Evolutionary conservation across 1,140 invertebrate genomes (phyloP).

Genomic region (Meteorus sp.): DNA sequence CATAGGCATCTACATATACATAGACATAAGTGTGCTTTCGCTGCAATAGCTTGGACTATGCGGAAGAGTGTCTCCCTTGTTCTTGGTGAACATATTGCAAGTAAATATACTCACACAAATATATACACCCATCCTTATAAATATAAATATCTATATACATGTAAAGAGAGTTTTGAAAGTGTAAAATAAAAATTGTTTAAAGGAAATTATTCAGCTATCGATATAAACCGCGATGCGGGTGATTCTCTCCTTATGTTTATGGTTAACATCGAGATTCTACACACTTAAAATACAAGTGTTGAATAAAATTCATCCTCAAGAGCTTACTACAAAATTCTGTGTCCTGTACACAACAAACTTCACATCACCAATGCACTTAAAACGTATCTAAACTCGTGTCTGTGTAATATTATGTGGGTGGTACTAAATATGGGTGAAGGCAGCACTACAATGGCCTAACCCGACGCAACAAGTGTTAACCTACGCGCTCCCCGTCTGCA

Average conservation of each 20-base stretch:
- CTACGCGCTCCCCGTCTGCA: too few relatives aligned
- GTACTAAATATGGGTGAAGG: slow-evolving; percentile 47
- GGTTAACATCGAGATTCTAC: too few relatives aligned
- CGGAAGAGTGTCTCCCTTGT: slow-evolving; percentile 14
- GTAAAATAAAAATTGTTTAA: slow-evolving; percentile 6
- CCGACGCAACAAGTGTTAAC: slow-evolving; percentile 41
- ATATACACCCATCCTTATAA: background rate
- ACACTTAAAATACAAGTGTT: too few relatives aligned
- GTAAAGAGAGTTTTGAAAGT: background rate
- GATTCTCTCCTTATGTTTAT: slow-evolving; percentile 9
- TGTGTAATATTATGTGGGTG: slow-evolving; percentile 39
- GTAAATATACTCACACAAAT: background rate
- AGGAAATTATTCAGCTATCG: slow-evolving; percentile 13
- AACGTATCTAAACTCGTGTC: slow-evolving; percentile 8
- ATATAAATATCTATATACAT: background rate
- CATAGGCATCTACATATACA: slow-evolving; percentile 6
- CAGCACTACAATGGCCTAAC: slow-evolving; percentile 36
- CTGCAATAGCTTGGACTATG: slow-evolving; percentile 11
- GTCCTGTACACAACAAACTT: too few relatives aligned
- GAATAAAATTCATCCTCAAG: too few relatives aligned
- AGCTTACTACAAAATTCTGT: too few relatives aligned
- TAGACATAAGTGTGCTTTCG: background rate
- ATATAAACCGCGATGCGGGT: background rate
- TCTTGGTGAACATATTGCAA: background rate
- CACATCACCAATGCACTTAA: background rate